Evolutionary conservation across 1,140 invertebrate species (phyloP), one percentile per base, ranked within the genome.

Genomic region (Cotesia vestalis): DNA sequence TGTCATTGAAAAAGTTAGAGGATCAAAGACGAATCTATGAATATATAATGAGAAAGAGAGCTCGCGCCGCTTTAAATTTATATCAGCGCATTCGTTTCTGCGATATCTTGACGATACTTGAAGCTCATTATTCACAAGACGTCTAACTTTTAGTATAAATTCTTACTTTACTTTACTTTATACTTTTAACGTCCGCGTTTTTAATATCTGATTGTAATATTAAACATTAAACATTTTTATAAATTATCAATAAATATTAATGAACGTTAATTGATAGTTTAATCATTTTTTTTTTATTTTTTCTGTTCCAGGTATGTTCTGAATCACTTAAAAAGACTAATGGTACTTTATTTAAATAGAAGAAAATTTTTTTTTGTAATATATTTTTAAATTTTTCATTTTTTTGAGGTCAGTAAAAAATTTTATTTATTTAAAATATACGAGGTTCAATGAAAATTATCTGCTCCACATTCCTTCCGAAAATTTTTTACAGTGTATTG

Each of bases 1-100:
- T 36, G 74, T 71, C 74, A 75, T 75, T 75, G 70, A 75, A 75
- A 73, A 73, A 75, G 68, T 75, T 75, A 8, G 27, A 1, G 38
- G 46, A 63, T 35, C 20, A 67, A 69, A 62, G 38, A 70, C 66
- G 52, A 71, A 70, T 66, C 71, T 66, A 72, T 75, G 71, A 75
- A 75, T 75, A 75, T 71, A 73, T 70, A 40, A 75, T 73, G 59
- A 59, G 52, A 38, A 34, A 57, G 57, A 36, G 36, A 68, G 53
- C 6, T 40, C 36, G n/a, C 51, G 36, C 55, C 12, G 14, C 38
- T 53, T 38, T 4, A 35, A 68, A 67, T 73, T 73, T 69, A 68
- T 63, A 68, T 46, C 17, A 14, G 52, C 34, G 17, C 9, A 60
- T 66, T 60, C 67, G 36, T 17, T 66, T 53, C n/a, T 66, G 27